Evolutionary conservation across 2,797 vertebrate genomes (phyloP), one percentile per base, ranked within the genome.

Genomic region (Hipposideros larvatus): DNA sequence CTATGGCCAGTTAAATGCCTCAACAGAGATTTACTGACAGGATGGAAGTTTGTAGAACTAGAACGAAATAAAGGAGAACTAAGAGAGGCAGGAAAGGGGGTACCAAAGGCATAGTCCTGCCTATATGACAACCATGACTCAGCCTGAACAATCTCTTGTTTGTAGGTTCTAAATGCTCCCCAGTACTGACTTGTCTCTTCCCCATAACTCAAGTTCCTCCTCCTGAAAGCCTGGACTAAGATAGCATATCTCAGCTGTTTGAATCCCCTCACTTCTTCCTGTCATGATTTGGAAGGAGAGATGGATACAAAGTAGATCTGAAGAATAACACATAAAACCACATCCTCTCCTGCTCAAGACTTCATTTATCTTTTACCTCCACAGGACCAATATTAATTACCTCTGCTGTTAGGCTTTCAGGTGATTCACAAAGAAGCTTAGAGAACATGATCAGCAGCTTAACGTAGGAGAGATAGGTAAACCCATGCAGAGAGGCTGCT

Each of bases 11-110:
- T 53, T 57, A 37, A 65, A 83, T 21, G 34, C 3, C 15, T 84
- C 11, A 19, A 11, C 7, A 92, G 21, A 92, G 14, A 70, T 63
- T 74, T 89, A 1, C 59, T 92, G 31, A 94, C 26, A 65, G 22
- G 51, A 73, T 78, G 22, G 80, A 87, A n/a, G 26, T 74, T 85
- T 68, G 22, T 48, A 34, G 37, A 57, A 13, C 1, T 2, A 57
- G 65, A 94, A 82, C 90, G 63, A 53, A 96, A 89, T 71, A 80
- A 24, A 86, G 19, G 57, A 92, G 24, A 79, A 65, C 59, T 95
- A 80, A 73, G 24, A 66, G 11, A 75, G 7, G 15, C 11, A 80
- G 34, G 34, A 28, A 21, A 34, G 16, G 3, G 11, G 0, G 14
- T 19, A 61, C 19, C 3, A 16, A 65, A 78, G 61, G 3, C 26